These are phyloP conservation scores for Venturia canescens DNA, from an alignment of 1,140 invertebrate genomes.

Conservation along the genomic window DNA sequence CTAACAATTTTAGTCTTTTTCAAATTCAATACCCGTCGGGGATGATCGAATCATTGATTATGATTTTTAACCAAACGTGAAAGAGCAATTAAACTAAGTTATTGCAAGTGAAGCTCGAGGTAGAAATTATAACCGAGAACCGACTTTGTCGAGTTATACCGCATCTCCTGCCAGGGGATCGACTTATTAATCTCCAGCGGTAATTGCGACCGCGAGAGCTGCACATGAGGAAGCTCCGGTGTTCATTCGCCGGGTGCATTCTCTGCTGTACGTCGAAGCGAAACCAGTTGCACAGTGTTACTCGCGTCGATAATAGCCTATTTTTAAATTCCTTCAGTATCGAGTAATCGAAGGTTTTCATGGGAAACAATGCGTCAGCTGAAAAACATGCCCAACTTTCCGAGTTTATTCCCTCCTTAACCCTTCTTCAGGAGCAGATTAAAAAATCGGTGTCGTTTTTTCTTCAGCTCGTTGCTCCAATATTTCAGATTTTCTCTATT, in stretches of 20 bases:
- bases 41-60: no score
- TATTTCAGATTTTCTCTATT: conserved; percentile 5
- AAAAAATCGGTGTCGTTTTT: no score
- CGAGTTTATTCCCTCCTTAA: no score
- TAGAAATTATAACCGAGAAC: conserved; percentile 29
- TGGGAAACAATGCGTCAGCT: no score
- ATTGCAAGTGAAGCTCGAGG: background rate
- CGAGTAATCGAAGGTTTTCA: no score
- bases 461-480: conserved; percentile 34
- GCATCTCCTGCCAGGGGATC: conserved; percentile 62
- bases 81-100: background rate
- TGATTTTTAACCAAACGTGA: background rate
- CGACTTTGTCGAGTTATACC: conserved; percentile 19
- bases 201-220: conserved; percentile 69
- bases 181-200: conserved; percentile 71
- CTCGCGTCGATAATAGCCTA: no score
- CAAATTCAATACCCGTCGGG: no score
- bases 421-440: no score
- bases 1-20: no score
- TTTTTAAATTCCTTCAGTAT: no score
- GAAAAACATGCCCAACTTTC: no score
- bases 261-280: conserved; percentile 21
- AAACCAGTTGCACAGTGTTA: no score
- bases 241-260: conserved; percentile 49
- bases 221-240: conserved; percentile 58